These are phyloP conservation scores for Ooceraea biroi DNA, from an alignment of 1,140 invertebrate genomes.

Conservation along the genomic window DNA sequence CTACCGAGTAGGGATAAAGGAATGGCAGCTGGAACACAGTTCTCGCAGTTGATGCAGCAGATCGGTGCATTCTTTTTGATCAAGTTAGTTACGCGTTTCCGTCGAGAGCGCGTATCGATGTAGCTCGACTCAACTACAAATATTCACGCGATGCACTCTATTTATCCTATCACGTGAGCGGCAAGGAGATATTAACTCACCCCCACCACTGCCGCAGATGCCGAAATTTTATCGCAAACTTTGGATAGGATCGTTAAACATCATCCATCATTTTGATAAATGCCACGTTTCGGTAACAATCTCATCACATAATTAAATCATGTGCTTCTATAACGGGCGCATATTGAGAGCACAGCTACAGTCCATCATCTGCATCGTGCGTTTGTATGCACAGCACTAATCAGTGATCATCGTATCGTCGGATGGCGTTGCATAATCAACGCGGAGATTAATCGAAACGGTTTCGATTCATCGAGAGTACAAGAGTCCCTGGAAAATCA, in stretches of 20 bases:
- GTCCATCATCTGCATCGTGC: constrained; percentile 38
- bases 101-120: background rate
- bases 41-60: background rate
- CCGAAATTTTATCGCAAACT: constrained; percentile 47
- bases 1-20: constrained; percentile 15
- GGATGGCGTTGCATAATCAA: background rate
- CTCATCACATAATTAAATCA: constrained; percentile 57
- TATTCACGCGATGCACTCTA: background rate
- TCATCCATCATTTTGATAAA: constrained; percentile 59
- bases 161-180: constrained; percentile 7
- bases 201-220: background rate
- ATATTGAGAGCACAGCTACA: constrained; percentile 35
- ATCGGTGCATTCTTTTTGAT: background rate
- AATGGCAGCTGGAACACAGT: background rate
- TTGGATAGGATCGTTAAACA: constrained; percentile 50
- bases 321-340: constrained; percentile 30
- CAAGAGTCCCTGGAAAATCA: background rate
- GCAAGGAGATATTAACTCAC: constrained; percentile 46
- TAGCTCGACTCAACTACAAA: background rate
- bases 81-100: background rate
- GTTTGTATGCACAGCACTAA: constrained; percentile 25
- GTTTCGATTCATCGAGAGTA: constrained; percentile 13
- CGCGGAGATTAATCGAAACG: background rate
- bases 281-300: constrained; percentile 47
- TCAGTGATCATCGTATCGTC: constrained; percentile 21